phyloP scores from a whole-genome alignment of 1,140 invertebrate genomes.

The Pseudomyrmex cubaensis region DNA sequence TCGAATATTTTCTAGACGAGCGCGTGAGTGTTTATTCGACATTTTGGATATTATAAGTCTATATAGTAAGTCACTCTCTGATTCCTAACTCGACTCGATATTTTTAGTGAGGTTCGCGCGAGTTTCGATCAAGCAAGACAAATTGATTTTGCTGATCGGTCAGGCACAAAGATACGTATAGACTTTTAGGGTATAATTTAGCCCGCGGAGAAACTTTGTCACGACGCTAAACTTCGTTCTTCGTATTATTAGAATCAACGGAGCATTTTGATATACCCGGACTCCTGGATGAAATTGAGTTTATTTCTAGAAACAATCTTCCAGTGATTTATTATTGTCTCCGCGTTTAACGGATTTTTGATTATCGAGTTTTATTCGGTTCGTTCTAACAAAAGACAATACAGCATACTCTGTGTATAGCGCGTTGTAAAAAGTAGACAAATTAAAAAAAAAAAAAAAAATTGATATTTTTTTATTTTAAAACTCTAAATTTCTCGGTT shows the following conservation, averaged over 20 bases:
- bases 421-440: conserved; percentile 1
- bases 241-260: neutral
- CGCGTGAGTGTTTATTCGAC: neutral
- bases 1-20: conserved; percentile 36
- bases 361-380: conserved; percentile 9
- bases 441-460: conserved; percentile 30
- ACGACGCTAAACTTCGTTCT: conserved; percentile 16
- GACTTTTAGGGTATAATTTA: conserved; percentile 41
- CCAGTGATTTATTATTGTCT: conserved; percentile 33
- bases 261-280: neutral
- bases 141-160: conserved; percentile 18
- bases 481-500: neutral
- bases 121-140: conserved; percentile 13
- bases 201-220: neutral
- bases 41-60: neutral
- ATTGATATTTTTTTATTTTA: neutral
- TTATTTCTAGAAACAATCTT: conserved; percentile 23
- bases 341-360: conserved; percentile 42
- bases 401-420: conserved; percentile 6
- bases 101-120: neutral
- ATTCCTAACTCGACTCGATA: conserved; percentile 11
- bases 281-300: conserved; percentile 44
- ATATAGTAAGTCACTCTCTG: neutral
- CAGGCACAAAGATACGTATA: conserved; percentile 20
- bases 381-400: neutral